Conservation (phyloP, 2,113 vertebrate species). For the Xiphophorus maculatus region DNA sequence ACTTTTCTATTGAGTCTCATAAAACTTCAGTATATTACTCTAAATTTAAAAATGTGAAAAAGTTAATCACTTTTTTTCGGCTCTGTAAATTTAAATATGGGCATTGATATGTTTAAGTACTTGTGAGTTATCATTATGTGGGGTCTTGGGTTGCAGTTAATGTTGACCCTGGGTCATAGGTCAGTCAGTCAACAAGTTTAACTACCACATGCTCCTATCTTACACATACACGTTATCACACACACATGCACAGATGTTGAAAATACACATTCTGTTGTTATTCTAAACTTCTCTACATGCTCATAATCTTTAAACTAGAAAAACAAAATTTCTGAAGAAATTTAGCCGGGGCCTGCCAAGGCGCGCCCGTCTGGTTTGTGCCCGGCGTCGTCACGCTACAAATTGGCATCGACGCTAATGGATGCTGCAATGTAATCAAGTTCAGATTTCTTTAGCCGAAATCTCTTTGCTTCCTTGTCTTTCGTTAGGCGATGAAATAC, state of each 20-base stretch:
- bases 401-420: too few relatives aligned
- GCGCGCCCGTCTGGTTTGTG: too few relatives aligned
- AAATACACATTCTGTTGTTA: conserved; percentile 12
- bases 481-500: too few relatives aligned
- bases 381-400: too few relatives aligned
- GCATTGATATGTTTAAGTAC: neutral
- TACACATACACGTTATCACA: neutral
- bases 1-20: neutral
- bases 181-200: conserved; percentile 29
- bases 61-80: neutral
- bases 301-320: neutral
- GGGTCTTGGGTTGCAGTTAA: conserved; percentile 29
- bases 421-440: too few relatives aligned
- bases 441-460: too few relatives aligned
- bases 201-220: conserved; percentile 22
- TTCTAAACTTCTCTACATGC: too few relatives aligned
- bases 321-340: too few relatives aligned
- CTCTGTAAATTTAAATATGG: neutral
- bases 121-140: conserved; percentile 17
- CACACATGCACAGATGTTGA: neutral
- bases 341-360: too few relatives aligned
- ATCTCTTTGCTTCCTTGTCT: too few relatives aligned
- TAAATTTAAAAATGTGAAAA: neutral
- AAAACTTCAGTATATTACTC: neutral
- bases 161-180: conserved; percentile 39